Conservation (phyloP, 1,140 invertebrate genomes). For the Eupristina koningsbergeri region DNA sequence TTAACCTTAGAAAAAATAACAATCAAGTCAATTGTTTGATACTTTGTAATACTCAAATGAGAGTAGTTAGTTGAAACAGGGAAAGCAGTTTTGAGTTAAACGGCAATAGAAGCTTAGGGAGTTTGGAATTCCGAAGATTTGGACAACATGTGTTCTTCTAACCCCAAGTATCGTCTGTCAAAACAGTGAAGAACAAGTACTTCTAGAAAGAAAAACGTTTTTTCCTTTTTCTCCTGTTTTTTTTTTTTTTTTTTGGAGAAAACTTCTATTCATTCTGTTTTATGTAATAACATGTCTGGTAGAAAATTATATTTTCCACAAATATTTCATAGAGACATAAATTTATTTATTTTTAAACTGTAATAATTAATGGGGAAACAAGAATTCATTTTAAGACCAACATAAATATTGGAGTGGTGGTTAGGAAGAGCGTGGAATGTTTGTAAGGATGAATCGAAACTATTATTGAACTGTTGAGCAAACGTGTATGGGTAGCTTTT, state of each 20-base stretch:
- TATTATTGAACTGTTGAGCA: not conserved
- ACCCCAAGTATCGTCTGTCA: slow-evolving; percentile 59
- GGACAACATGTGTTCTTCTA: slow-evolving; percentile 62
- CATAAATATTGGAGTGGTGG: no score
- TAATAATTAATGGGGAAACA: not conserved
- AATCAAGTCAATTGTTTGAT: not conserved
- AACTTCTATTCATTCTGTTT: slow-evolving; percentile 23
- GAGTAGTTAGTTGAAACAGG: slow-evolving; percentile 11
- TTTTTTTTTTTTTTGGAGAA: slow-evolving; percentile 36
- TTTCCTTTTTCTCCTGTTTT: no score
- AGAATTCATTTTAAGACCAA: not conserved
- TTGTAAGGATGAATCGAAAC: not conserved
- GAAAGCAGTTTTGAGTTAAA: not conserved
- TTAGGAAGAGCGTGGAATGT: not conserved
- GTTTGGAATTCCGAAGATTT: slow-evolving; percentile 52
- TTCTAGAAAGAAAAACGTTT: slow-evolving; percentile 3
- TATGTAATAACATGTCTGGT: not conserved
- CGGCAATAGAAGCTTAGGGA: not conserved
- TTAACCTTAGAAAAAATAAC: slow-evolving; percentile 5
- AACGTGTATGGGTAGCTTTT: slow-evolving; percentile 25
- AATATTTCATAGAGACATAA: not conserved
- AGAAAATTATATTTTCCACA: not conserved
- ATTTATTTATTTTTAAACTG: not conserved
- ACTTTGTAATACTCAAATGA: not conserved
- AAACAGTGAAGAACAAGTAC: slow-evolving; percentile 52